These are phyloP conservation scores for Lycia hirtaria DNA, from an alignment of 2,888 invertebrate species.

Conservation along the genomic window DNA sequence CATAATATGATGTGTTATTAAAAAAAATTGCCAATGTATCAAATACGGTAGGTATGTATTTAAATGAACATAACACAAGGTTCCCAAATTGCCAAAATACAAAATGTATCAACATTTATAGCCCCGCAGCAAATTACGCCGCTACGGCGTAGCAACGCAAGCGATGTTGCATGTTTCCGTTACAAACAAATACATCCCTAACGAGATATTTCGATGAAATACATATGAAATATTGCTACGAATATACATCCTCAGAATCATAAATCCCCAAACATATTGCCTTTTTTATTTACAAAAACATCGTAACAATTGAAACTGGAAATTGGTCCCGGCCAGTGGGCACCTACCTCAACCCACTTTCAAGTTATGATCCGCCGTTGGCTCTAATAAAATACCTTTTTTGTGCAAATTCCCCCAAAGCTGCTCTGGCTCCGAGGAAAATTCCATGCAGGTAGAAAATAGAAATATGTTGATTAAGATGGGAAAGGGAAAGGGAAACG, in stretches of 20 bases:
- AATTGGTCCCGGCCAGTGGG: constrained; percentile 39
- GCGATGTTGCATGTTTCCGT: neutral
- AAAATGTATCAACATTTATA: too few species aligned
- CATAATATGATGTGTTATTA: too few species aligned
- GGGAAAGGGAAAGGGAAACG: constrained; percentile 44
- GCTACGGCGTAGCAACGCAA: neutral
- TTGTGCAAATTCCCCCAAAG: constrained; percentile 52
- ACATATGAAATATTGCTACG: constrained; percentile 1
- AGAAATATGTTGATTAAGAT: constrained; percentile 54
- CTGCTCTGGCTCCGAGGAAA: constrained; percentile 41
- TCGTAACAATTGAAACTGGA: constrained; percentile 50
- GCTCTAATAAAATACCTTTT: constrained; percentile 53
- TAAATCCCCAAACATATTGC: constrained; percentile 18
- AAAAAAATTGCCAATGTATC: too few species aligned
- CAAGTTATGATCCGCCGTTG: constrained; percentile 50
- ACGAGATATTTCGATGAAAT: constrained; percentile 4
- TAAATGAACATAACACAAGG: too few species aligned
- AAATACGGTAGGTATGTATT: too few species aligned
- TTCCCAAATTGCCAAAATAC: too few species aligned
- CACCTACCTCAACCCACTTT: constrained; percentile 30
- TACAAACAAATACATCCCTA: neutral
- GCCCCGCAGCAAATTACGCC: neutral
- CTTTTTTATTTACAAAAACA: constrained; percentile 40
- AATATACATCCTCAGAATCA: constrained; percentile 13
- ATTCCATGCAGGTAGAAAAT: constrained; percentile 48